These are phyloP conservation scores for Lasioglossum morio DNA, from an alignment of 2,888 invertebrate species.

Conservation along the genomic window DNA sequence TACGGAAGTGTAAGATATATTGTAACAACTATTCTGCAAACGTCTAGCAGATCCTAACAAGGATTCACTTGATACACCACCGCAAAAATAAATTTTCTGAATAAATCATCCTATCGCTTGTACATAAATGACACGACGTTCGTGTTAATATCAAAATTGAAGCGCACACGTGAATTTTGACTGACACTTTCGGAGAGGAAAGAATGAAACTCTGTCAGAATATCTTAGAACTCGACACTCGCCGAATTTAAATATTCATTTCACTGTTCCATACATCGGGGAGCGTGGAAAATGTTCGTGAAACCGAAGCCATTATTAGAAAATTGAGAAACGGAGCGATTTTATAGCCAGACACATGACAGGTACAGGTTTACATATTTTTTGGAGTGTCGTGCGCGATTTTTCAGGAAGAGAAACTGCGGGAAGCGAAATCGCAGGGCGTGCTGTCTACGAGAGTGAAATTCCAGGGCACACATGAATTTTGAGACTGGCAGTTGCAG, in stretches of 20 bases:
- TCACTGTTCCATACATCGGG: background rate
- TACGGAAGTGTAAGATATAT: background rate
- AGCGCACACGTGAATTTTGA: background rate
- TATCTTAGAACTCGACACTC: background rate
- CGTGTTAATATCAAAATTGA: background rate
- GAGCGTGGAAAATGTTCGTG: background rate
- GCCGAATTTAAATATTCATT: background rate
- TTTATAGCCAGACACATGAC: background rate
- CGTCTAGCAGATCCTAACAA: background rate
- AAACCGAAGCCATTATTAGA: background rate
- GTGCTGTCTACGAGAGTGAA: slow-evolving; percentile 9
- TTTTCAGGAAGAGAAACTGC: background rate
- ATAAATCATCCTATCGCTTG: background rate
- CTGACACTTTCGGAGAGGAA: background rate
- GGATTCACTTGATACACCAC: background rate
- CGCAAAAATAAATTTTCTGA: background rate
- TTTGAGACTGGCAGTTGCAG: background rate
- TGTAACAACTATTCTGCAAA: background rate
- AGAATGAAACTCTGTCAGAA: background rate
- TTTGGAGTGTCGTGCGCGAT: background rate
- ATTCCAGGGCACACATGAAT: background rate
- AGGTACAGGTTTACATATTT: background rate
- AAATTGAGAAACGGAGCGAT: background rate
- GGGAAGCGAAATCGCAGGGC: slow-evolving; percentile 5
- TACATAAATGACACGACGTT: background rate